Evolutionary conservation across 35 echinoderm and acorn worm genomes (phyloP).

Genomic region (Apostichopus japonicus): DNA sequence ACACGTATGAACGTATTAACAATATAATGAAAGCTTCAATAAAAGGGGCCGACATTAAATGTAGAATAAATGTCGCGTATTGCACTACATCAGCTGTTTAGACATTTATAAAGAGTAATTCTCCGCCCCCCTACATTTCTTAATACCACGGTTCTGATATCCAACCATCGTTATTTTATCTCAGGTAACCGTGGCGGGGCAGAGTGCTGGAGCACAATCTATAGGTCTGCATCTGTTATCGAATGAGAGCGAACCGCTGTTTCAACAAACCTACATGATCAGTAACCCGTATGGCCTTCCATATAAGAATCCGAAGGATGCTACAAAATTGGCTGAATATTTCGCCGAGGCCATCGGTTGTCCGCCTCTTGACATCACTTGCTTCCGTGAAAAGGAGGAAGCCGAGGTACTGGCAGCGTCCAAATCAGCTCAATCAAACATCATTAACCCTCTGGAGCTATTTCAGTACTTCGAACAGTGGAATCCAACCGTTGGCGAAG

Average conservation of each 20-base stretch:
- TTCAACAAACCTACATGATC: slow-evolving; percentile 63
- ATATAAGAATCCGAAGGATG: slow-evolving; percentile 29
- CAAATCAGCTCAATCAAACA: background rate
- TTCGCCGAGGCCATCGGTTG: slow-evolving; percentile 56
- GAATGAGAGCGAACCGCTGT: slow-evolving; percentile 46
- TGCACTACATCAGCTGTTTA: no score
- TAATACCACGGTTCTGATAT: no score
- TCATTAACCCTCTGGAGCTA: slow-evolving; percentile 51
- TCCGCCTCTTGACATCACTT: slow-evolving; percentile 38
- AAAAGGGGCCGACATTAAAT: no score
- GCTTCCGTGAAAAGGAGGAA: slow-evolving; percentile 32
- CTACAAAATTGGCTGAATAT: slow-evolving; percentile 32
- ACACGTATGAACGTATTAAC: no score
- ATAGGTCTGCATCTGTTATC: slow-evolving; percentile 52
- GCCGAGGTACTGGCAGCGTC: slow-evolving; percentile 49
- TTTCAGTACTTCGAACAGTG: slow-evolving; percentile 66
- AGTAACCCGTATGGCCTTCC: slow-evolving; percentile 69
- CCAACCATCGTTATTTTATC: background rate
- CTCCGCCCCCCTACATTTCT: no score
- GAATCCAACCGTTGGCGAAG: slow-evolving; percentile 57
- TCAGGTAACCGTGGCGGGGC: slow-evolving; percentile 61
- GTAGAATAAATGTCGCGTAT: no score
- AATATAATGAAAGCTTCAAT: no score
- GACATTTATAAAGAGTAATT: no score
- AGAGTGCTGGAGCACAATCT: slow-evolving; percentile 73